phyloP scores from a whole-genome alignment of 2,888 invertebrate genomes.

The Lymantria monacha region DNA sequence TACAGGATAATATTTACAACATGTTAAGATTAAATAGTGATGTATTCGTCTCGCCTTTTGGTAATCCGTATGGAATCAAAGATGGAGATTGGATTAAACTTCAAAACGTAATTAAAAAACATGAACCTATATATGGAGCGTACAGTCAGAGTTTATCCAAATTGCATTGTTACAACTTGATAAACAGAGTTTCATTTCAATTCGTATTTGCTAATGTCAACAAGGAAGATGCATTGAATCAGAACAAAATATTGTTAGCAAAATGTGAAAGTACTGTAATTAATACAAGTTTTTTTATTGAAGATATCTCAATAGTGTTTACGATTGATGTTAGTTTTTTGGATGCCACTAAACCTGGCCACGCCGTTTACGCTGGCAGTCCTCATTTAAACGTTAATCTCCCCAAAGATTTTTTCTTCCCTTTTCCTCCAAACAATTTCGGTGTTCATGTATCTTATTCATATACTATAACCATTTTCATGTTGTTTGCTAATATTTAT shows the following conservation, averaged over 20 bases:
- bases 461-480: conserved; percentile 29
- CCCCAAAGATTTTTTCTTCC: conserved; percentile 89
- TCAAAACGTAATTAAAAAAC: conserved; percentile 24
- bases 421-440: conserved; percentile 73
- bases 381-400: conserved; percentile 85
- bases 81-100: conserved; percentile 59
- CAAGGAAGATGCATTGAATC: conserved; percentile 27
- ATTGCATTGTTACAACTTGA: conserved; percentile 58
- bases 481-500: conserved; percentile 24
- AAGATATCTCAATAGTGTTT: conserved; percentile 51
- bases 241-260: conserved; percentile 53
- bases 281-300: conserved; percentile 51
- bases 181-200: conserved; percentile 49
- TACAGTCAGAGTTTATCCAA: conserved; percentile 41
- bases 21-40: conserved; percentile 41
- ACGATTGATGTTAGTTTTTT: conserved; percentile 63
- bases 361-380: conserved; percentile 74
- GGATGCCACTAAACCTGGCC: conserved; percentile 55
- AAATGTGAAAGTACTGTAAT: conserved; percentile 33
- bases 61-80: conserved; percentile 52
- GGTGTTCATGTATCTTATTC: conserved; percentile 15
- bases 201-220: conserved; percentile 53
- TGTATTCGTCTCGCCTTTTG: conserved; percentile 54
- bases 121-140: conserved; percentile 46
- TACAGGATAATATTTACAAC: conserved; percentile 49